These are phyloP conservation scores for Gasterosteus aculeatus DNA, from an alignment of 2,113 vertebrate species.

Conservation along the genomic window DNA sequence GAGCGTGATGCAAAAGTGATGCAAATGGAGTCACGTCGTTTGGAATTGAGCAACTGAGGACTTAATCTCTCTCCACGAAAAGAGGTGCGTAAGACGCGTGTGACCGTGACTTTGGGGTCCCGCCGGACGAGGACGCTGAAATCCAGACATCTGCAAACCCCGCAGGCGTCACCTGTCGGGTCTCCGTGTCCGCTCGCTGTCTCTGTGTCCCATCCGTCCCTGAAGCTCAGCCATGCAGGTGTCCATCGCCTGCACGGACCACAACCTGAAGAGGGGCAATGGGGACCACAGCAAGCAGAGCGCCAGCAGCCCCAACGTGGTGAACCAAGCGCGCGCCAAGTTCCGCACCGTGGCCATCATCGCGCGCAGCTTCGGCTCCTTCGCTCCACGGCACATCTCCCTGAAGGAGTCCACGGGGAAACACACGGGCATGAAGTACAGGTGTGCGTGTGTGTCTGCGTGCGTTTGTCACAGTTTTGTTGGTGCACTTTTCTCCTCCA, in stretches of 20 bases:
- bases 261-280: constrained; percentile 96
- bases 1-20: constrained; percentile 39
- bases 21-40: constrained; percentile 34
- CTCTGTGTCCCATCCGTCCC: constrained; percentile 15
- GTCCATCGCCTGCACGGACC: constrained; percentile 98
- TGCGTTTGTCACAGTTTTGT: constrained; percentile 78
- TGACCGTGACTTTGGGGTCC: constrained; percentile 5
- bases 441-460: constrained; percentile 95
- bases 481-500: background rate
- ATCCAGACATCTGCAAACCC: constrained; percentile 10
- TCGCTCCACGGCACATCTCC: constrained; percentile 96
- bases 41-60: constrained; percentile 33
- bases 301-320: constrained; percentile 90
- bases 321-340: constrained; percentile 94
- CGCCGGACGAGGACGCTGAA: background rate
- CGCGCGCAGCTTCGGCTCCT: constrained; percentile 94
- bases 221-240: constrained; percentile 90
- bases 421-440: constrained; percentile 99
- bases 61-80: constrained; percentile 11
- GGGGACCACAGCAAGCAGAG: constrained; percentile 96
- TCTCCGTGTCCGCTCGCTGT: background rate
- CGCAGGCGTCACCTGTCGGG: background rate
- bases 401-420: constrained; percentile 98
- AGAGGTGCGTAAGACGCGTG: constrained; percentile 9
- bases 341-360: constrained; percentile 98